Evolutionary conservation across 2,113 vertebrate species (phyloP), one percentile per base, ranked within the genome.

Genomic region (Epinephelus cyanopodus): DNA sequence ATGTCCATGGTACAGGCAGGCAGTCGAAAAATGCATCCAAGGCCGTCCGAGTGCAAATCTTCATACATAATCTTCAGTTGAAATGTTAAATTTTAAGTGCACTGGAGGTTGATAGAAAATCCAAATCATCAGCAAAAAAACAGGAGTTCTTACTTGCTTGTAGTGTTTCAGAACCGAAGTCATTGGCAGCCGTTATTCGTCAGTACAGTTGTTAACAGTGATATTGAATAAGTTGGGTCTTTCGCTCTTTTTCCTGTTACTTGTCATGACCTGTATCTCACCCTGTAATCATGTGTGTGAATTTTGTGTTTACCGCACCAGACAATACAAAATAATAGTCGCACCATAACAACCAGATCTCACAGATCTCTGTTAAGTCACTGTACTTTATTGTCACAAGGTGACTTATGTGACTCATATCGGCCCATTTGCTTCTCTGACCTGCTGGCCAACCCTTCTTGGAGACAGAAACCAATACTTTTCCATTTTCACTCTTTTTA

Each of bases 351-450:
- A 45, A 12, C 10, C 10, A 12, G 5, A 42, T 15, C 54, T 76
- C 69, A 54, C 18, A 70, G 64, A 74, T 64, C 17, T 75, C 13
- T 13, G 15, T 75, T 29, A 52, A 69, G 19, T 62, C 3, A 53
- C 18, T 9, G 37, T 45, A 68, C 23, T 33, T 68, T n/a, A 25
- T 17, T 58, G 27, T 76, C 71, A 63, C 48, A 39, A 0, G 5
- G 4, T 68, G 74, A 83, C n/a, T 50, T 53, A 54, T 64, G 53
- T 60, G 60, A 29, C 33, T 86, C 60, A 85, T 74, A 66, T 77
- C 19, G 47, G 29, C 37, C 15, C 6, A 76, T 67, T 72, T 71
- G 13, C n/a, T 13, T 18, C 78, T 58, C 57, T 75, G 53, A 80
- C 63, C 74, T 25, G 29, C 27, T 23, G 29, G 19, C 29, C 50